Percentiles rank a stretch among this genome's conserved stretches.
Evolutionary conservation across 1,140 invertebrate species (phyloP).

Genomic region (Riptortus pedestris): DNA sequence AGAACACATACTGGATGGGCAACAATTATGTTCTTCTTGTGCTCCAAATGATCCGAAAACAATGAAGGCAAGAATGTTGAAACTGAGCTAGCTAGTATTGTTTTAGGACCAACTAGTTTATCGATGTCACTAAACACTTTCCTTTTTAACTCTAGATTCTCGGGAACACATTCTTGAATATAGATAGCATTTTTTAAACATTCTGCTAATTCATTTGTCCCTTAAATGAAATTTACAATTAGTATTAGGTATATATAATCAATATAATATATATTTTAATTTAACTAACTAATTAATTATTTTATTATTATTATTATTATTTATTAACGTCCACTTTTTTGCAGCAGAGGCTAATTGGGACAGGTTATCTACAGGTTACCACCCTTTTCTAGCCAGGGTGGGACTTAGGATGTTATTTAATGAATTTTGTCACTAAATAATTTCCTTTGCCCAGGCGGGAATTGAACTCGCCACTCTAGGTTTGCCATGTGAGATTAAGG

Average conservation of each 20-base stretch:
- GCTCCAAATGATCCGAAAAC: constrained; percentile 67
- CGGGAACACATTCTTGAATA: constrained; percentile 86
- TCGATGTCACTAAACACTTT: constrained; percentile 72
- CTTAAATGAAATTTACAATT: constrained; percentile 43
- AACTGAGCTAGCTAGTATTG: constrained; percentile 80
- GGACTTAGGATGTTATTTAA: no score
- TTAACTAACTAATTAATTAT: no score
- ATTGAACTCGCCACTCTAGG: no score
- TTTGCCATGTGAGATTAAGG: no score
- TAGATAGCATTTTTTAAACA: constrained; percentile 60
- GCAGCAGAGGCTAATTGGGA: no score
- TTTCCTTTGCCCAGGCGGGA: no score
- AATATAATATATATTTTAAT: not conserved
- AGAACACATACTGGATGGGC: constrained; percentile 68
- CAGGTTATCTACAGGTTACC: no score
- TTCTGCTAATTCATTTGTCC: constrained; percentile 51
- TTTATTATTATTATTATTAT: no score
- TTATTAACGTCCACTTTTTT: no score
- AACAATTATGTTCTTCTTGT: constrained; percentile 63
- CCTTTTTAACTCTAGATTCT: constrained; percentile 73
- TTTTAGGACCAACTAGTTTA: constrained; percentile 53
- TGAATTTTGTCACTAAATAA: no score
- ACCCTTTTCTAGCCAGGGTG: no score
- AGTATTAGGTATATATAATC: not conserved
- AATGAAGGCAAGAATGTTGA: constrained; percentile 79